Conservation (phyloP, 2,797 vertebrate species). For the Rousettus madagascariensis region DNA sequence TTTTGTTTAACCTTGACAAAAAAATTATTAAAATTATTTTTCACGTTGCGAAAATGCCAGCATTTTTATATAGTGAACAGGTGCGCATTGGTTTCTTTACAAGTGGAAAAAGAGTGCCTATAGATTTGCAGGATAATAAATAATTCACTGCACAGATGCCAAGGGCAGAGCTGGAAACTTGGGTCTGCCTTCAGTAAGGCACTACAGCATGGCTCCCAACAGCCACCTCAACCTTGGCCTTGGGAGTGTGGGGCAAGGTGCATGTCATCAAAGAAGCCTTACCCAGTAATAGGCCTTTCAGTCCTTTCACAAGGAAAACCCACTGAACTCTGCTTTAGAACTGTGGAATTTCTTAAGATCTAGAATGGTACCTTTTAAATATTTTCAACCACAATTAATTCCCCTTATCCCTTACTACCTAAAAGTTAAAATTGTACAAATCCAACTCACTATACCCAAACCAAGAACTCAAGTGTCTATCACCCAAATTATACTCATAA, state of each 20-base stretch:
- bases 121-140: constrained; percentile 80
- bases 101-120: constrained; percentile 65
- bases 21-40: constrained; percentile 8
- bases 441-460: background rate
- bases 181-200: constrained; percentile 65
- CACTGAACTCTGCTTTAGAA: background rate
- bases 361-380: background rate
- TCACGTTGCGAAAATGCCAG: constrained; percentile 3
- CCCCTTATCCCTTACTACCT: background rate
- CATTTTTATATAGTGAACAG: constrained; percentile 52
- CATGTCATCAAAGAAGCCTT: background rate
- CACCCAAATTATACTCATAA: background rate
- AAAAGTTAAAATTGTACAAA: background rate
- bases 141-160: constrained; percentile 80
- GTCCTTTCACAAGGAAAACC: constrained; percentile 13
- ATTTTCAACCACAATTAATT: constrained; percentile 20
- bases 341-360: background rate
- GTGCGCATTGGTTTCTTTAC: constrained; percentile 51
- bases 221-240: constrained; percentile 65
- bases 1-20: constrained; percentile 48
- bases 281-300: background rate
- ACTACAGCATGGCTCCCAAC: constrained; percentile 61
- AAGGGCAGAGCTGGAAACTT: constrained; percentile 75
- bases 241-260: too few species aligned
- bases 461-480: constrained; percentile 20